Evolutionary conservation across 2,888 invertebrate species (phyloP), one percentile per base, ranked within the genome.

Genomic region (Xylota sylvarum): DNA sequence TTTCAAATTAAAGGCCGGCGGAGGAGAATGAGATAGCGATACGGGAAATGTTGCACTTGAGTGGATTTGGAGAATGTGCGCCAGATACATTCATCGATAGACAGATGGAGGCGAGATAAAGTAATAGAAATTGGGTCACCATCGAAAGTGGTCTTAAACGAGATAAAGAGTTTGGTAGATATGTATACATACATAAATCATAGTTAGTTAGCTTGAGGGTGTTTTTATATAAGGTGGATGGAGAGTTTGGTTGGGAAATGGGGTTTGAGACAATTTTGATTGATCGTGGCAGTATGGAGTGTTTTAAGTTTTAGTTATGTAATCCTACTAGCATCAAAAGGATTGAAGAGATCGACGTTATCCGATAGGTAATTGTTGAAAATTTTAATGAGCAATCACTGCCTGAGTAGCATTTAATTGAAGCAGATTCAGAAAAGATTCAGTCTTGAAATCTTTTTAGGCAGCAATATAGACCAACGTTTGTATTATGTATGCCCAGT

Each of bases 41-140:
- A 55, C 55, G 55, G 67, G 67, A 64, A 74, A 40, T 80, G 74
- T 76, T 80, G 30, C 76, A 70, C 70, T 80, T 70, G 74, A 70
- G 74, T 76, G 80, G 70, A 32, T 80, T 76, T 76, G 4, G 4
- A 70, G 43, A 80, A 70, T 77, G 43, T 55, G 55, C 10, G 35
- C 55, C 14, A 14, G 43, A 43, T 35, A 30, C 23, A 23, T 23
- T 2, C 3, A 23, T n/a, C 23, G 30, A 9, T 9, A 60, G 14
- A 23, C 30, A 67, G 5, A 55, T 37, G 7, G n/a, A n/a, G 19
- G n/a, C 32, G 27, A 46, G 17, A 50, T 10, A 55, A 48, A 43
- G 27, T 27, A 17, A 73, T 40, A 3, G 35, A 58, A 67, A 76
- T 56, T 76, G 74, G 64, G 65, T 58, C 76, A 48, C 55, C 56